phyloP scores from a whole-genome alignment of 2,888 invertebrate species.

The Halictus quadricinctus region DNA sequence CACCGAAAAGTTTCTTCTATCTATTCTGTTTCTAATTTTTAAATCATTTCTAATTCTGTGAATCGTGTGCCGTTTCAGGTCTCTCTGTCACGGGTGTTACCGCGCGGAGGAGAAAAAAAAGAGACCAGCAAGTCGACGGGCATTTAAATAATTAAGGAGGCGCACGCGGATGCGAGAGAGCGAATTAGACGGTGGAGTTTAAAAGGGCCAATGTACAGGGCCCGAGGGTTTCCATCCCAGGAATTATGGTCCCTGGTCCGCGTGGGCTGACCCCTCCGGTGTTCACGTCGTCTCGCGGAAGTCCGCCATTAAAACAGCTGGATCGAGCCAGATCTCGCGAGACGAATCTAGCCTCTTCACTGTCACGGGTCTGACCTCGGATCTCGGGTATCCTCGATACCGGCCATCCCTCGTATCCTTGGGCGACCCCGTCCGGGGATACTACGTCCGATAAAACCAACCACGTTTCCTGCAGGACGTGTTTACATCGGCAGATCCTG shows the following conservation, averaged over 20 bases:
- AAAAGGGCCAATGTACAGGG: conserved; percentile 66
- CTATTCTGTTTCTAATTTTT: not conserved
- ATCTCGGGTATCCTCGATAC: conserved; percentile 29
- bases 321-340: conserved; percentile 57
- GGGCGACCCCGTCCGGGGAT: not conserved
- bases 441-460: conserved; percentile 7
- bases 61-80: not conserved
- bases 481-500: not conserved
- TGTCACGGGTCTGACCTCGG: conserved; percentile 58
- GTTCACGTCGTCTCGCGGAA: conserved; percentile 65
- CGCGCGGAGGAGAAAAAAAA: not conserved
- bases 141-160: conserved; percentile 53
- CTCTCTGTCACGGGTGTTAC: not conserved
- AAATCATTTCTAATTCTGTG: not conserved
- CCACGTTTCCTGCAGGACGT: conserved; percentile 10
- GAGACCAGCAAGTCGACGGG: not conserved
- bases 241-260: conserved; percentile 60
- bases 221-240: conserved; percentile 67
- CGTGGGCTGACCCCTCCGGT: conserved; percentile 67
- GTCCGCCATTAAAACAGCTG: conserved; percentile 67
- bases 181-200: conserved; percentile 57
- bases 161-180: conserved; percentile 27
- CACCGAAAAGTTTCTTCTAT: not conserved
- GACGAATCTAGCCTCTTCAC: conserved; percentile 56
- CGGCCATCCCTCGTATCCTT: not conserved